Evolutionary conservation across 2,888 invertebrate species (phyloP), one percentile per base, ranked within the genome.

Genomic region (Eupsilia transversa): DNA sequence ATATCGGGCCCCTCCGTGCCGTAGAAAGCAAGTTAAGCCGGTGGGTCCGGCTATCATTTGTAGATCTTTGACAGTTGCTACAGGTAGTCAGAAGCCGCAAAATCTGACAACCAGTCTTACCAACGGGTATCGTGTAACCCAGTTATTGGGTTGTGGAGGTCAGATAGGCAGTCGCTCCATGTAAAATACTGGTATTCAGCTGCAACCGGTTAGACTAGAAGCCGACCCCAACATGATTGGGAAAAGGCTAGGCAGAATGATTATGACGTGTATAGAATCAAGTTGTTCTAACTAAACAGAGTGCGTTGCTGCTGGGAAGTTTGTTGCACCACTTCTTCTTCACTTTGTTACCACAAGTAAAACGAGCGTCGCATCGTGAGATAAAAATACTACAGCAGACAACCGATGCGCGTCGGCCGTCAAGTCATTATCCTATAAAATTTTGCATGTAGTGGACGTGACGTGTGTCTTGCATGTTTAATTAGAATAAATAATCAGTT

Each of bases 331-430:
- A 43, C 17, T 43, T 43, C 17, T 43, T n/a, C n/a, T n/a, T n/a
- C n/a, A n/a, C n/a, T n/a, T n/a, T n/a, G n/a, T n/a, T n/a, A n/a
- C n/a, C n/a, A n/a, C n/a, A n/a, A n/a, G n/a, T n/a, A n/a, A n/a
- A n/a, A n/a, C n/a, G n/a, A n/a, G n/a, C n/a, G n/a, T n/a, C n/a
- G n/a, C n/a, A n/a, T n/a, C n/a, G n/a, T n/a, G n/a, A n/a, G n/a
- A n/a, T n/a, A n/a, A n/a, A n/a, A n/a, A n/a, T n/a, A n/a, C n/a
- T n/a, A n/a, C n/a, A n/a, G 66, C 61, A 52, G 12, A 61, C 46
- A 20, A 72, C 46, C 17, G 6, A 46, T 17, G 41, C 41, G 41
- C 17, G 33, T 78, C 78, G 60, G 60, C 78, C 54, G 49, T 33
- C 73, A 35, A 43, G 23, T 65, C 65, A 77, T 56, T 66, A 56